Base-by-base conservation (phyloP, 2,888 invertebrate genomes). In the Drosophila anomalipes region DNA sequence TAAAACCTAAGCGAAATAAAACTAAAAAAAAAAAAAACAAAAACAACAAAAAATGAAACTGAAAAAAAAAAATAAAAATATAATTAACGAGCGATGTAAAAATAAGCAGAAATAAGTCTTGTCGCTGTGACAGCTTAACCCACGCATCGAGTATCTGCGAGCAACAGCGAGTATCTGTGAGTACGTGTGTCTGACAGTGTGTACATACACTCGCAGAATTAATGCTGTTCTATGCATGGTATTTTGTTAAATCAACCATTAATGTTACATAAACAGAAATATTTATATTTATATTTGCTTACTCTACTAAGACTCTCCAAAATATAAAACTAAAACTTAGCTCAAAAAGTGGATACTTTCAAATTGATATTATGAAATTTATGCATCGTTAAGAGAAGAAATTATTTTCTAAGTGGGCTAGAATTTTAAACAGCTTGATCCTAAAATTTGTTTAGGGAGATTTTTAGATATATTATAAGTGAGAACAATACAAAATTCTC, bases 21-120 rank as follows among this genome's bases (percentile, higher is more conserved):
- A 44, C 28, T 26, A 49, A 47, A 74, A 59, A 32, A 19, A 44
- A 22, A 39, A 41, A 28, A 28, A 28, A 28, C n/a, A n/a, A 22
- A 22, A 49, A 26, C 5, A 26, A 56, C 51, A 44, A 35, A 37
- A 44, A 44, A 9, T 53, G 51, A 70, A 53, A 63, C 62, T 16
- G 14, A 53, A 61, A 51, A 41, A 44, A 54, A 49, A 37, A 32
- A 12, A 39, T 37, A 57, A 49, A 69, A 68, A 59, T 66, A 77
- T 60, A 74, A 68, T 75, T 67, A 71, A 71, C 77, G 68, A 79
- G 81, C 85, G 69, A 61, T 90, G 90, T 89, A 90, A 90, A 88
- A 86, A 88, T 89, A 86, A 89, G 83, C 82, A 83, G 76, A 86
- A 88, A 88, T 88, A 88, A 88, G 81, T 88, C 91, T 88, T 86